These are phyloP conservation scores for Oreochromis grahami DNA, from an alignment of 2,797 vertebrate genomes.

Conservation along the genomic window DNA sequence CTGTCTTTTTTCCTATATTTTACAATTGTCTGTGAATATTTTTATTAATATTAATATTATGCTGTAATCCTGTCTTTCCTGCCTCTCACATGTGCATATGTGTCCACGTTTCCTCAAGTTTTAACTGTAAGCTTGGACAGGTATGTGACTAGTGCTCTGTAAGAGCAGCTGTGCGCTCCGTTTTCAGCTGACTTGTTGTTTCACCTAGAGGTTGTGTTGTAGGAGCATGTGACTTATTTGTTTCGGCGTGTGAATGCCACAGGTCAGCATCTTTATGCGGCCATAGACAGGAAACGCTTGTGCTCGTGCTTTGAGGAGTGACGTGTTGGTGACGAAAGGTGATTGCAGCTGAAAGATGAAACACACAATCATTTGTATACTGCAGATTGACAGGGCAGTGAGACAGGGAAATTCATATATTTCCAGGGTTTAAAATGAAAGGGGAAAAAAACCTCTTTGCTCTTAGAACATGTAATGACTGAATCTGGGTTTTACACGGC, in stretches of 20 bases:
- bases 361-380: not conserved
- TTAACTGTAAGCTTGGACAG: not conserved
- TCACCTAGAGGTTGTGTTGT: constrained; percentile 39
- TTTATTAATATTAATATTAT: not conserved
- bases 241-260: constrained; percentile 9
- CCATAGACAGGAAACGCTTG: constrained; percentile 22
- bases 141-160: not conserved
- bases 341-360: not conserved
- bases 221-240: constrained; percentile 37
- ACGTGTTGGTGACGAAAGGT: not conserved
- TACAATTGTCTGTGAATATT: not conserved
- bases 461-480: not conserved
- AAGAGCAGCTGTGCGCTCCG: not conserved
- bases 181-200: constrained; percentile 23
- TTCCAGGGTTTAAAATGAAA: not conserved
- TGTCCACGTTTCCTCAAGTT: not conserved
- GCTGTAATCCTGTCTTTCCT: not conserved
- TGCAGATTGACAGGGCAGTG: not conserved
- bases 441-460: not conserved
- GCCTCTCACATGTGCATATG: not conserved
- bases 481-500: not conserved
- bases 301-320: constrained; percentile 5
- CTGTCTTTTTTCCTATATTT: not conserved
- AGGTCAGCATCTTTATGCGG: constrained; percentile 42
- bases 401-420: not conserved